phyloP scores from a whole-genome alignment of 2,113 vertebrate species.

The Malaclemys terrapin region DNA sequence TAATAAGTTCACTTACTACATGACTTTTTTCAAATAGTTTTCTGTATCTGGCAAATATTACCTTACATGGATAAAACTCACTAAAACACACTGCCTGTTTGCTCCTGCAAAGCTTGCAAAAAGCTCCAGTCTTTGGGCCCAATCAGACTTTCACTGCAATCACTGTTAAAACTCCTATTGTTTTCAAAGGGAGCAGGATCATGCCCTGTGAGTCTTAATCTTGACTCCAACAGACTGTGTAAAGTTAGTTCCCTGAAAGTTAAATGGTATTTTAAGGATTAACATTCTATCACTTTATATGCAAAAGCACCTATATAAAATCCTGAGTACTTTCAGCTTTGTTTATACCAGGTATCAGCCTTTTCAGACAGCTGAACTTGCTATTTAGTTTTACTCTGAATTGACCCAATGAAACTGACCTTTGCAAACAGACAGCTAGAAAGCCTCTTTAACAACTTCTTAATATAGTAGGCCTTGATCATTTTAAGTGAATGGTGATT shows the following conservation, averaged over 20 bases:
- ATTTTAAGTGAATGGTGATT: background rate
- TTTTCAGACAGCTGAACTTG: background rate
- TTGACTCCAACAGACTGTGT: background rate
- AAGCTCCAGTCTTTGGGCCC: accelerated
- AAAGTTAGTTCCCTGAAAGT: background rate
- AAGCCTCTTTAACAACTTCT: slow-evolving; percentile 12
- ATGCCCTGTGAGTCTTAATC: background rate
- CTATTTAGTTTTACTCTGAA: background rate
- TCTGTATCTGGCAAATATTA: slow-evolving; percentile 44
- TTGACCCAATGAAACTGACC: background rate
- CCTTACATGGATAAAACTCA: slow-evolving; percentile 17
- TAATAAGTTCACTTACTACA: background rate
- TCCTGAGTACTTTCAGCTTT: background rate
- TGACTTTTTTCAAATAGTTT: slow-evolving; percentile 43
- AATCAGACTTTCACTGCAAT: background rate
- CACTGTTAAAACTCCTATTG: background rate
- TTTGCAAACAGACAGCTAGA: background rate
- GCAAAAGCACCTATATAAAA: background rate
- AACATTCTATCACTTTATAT: background rate
- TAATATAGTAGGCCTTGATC: background rate
- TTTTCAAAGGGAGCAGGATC: background rate
- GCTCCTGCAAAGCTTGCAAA: background rate
- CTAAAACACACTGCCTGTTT: background rate
- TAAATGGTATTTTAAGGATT: slow-evolving; percentile 18
- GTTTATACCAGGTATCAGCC: background rate